Conservation (phyloP, 2,888 invertebrate species). For the Pheosia tremula region DNA sequence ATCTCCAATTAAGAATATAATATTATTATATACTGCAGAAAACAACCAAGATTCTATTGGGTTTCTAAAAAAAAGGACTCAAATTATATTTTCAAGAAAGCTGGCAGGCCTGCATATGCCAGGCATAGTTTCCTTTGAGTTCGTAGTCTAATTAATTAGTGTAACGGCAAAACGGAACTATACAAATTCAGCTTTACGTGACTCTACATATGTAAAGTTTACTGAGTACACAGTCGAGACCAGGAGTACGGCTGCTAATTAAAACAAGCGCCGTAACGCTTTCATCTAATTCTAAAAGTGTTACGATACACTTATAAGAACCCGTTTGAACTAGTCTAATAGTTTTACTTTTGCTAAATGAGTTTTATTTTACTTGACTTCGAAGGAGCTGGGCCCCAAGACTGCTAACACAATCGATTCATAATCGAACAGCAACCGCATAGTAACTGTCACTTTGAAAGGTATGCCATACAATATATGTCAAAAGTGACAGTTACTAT, state of each 20-base stretch:
- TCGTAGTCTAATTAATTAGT: not conserved
- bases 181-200: conserved; percentile 26
- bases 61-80: too few species aligned
- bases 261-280: conserved; percentile 38
- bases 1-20: too few species aligned
- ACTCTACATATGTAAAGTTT: conserved; percentile 23
- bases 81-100: too few species aligned
- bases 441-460: too few species aligned
- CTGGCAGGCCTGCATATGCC: too few species aligned
- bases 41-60: too few species aligned
- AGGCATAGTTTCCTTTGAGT: not conserved
- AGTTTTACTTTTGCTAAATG: conserved; percentile 21
- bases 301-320: conserved; percentile 31
- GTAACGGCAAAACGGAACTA: not conserved
- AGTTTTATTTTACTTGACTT: conserved; percentile 34
- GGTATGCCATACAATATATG: too few species aligned
- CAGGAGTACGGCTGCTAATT: conserved; percentile 32
- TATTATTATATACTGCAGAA: too few species aligned
- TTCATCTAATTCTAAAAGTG: conserved; percentile 33
- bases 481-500: too few species aligned
- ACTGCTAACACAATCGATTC: too few species aligned
- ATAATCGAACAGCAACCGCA: too few species aligned
- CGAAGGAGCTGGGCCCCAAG: conserved; percentile 23
- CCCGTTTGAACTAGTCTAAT: conserved; percentile 23
- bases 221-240: conserved; percentile 30